Evolutionary conservation across 2,797 vertebrate genomes (phyloP), one percentile per base, ranked within the genome.

Genomic region (Phaenicophaeus curvirostris): DNA sequence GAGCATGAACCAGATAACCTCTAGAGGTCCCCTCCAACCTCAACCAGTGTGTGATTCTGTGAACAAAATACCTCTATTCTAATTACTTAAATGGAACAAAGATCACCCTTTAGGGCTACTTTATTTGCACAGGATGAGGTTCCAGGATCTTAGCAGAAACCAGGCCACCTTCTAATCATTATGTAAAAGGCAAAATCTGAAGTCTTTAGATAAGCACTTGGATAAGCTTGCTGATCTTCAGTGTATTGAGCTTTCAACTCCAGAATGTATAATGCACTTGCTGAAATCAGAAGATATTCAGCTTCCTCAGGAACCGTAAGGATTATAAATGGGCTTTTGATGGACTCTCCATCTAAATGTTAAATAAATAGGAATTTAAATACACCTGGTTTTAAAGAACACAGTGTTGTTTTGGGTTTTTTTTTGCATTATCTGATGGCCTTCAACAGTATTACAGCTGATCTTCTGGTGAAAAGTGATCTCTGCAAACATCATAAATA

Each of bases 331-430:
- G 59, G 0, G 3, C 33, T 85, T 92, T 90, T 95, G 39, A 71
- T 87, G 71, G 57, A 58, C 33, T 85, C 15, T 65, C 19, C 58
- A 50, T 27, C 71, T 82, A 89, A 95, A 93, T 55, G 30, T 15
- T 53, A 92, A 94, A 69, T 61, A 94, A 73, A 76, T 21, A 77
- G 14, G 31, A 84, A 74, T 91, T 75, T 71, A 74, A 94, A 93
- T 76, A 30, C 18, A 3, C 66, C 17, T 51, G 16, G 18, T 76
- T 91, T 91, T 71, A 78, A 90, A 86, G 10, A 57, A 58, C 4
- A 25, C 41, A 37, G 6, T 33, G 23, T 15, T 69, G 9, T 4
- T 53, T 62, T 74, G 19, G 25, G 14, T 27, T 46, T 48, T 18
- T 18, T 89, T 78, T 73, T 93, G 15, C 27, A 33, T 87, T 82